These are phyloP conservation scores for Diachasma alloeum DNA, from an alignment of 1,140 invertebrate species.

Conservation along the genomic window DNA sequence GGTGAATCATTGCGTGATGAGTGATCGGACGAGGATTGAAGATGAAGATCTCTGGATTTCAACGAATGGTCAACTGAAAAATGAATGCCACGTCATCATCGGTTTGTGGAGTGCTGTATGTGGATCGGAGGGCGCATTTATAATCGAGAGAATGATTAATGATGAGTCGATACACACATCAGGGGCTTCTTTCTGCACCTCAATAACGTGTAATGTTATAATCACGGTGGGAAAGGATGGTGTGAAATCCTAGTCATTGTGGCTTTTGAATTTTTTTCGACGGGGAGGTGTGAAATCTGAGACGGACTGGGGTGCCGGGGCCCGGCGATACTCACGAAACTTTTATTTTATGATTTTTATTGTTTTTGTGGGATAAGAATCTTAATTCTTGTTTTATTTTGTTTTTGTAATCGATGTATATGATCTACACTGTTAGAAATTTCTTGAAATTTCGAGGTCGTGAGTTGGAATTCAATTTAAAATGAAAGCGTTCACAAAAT, in stretches of 20 bases:
- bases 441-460: too few species aligned
- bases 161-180: slow-evolving; percentile 24
- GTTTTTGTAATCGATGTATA: too few species aligned
- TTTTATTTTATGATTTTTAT: too few species aligned
- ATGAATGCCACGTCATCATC: slow-evolving; percentile 32
- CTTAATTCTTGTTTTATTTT: too few species aligned
- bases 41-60: slow-evolving; percentile 33
- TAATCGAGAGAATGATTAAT: slow-evolving; percentile 36
- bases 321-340: background rate
- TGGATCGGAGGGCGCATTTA: slow-evolving; percentile 16
- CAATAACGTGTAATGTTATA: slow-evolving; percentile 15
- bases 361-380: too few species aligned
- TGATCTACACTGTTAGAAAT: too few species aligned
- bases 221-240: background rate
- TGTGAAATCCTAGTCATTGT: slow-evolving; percentile 10
- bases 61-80: slow-evolving; percentile 26
- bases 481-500: too few species aligned
- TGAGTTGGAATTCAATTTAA: too few species aligned
- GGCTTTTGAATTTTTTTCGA: background rate
- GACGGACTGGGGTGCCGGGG: background rate
- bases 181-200: slow-evolving; percentile 19
- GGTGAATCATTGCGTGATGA: background rate
- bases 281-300: background rate
- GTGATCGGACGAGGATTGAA: background rate
- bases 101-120: background rate